Evolutionary conservation across 2,888 invertebrate species (phyloP), one percentile per base, ranked within the genome.

Genomic region (Copidosoma aretas): DNA sequence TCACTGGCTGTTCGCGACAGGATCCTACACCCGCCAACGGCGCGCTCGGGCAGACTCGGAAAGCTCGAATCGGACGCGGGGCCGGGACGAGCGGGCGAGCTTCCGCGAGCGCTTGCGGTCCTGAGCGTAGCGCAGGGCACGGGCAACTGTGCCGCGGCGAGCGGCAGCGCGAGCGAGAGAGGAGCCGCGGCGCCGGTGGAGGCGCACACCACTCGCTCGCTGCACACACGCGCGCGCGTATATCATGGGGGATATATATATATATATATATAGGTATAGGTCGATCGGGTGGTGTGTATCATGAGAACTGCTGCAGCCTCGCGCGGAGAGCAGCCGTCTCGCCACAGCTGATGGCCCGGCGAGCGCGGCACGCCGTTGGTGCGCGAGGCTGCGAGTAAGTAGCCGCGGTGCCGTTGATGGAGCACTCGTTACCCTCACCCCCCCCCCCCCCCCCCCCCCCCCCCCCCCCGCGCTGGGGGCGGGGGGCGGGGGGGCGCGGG

Each of bases 41-140:
- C n/a, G n/a, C n/a, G n/a, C n/a, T n/a, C n/a, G n/a, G n/a, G n/a
- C n/a, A n/a, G n/a, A n/a, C n/a, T n/a, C n/a, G n/a, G n/a, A n/a
- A n/a, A n/a, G n/a, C n/a, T n/a, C n/a, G n/a, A n/a, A n/a, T n/a
- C n/a, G n/a, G n/a, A n/a, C n/a, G n/a, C n/a, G n/a, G n/a, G 17
- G 60, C 4, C 17, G 25, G 49, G 46, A 22, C 19, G 46, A 59
- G 22, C 19, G 17, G 49, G 56, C 19, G 17, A 61, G 58, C 64
- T 60, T 67, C 56, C 56, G 67, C 60, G 4, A 32, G 32, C 32
- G 58, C 64, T 58, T 71, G 54, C 80, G 81, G 82, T 83, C 82
- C 83, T 83, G 81, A 83, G 82, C 83, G 83, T 80, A 79, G 83
- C 83, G 80, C 83, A 80, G 82, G 82, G 83, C 83, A 81, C 82